Base-by-base conservation (phyloP, 2,888 invertebrate genomes). In the Mongoloraphidia duomilia region DNA sequence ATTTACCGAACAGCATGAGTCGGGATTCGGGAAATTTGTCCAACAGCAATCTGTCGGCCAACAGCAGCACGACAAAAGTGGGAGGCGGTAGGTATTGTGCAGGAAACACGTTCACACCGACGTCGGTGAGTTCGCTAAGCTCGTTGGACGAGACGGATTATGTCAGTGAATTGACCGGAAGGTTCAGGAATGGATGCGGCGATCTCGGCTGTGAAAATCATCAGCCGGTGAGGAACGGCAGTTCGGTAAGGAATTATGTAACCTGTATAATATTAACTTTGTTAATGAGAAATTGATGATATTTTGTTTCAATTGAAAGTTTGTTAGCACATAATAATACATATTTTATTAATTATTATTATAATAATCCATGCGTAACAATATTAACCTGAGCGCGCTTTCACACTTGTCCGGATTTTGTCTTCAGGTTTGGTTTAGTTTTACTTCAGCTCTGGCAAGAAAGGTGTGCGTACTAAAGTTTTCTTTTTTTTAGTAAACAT, bases 111-210 rank as follows among this genome's bases (percentile, higher is more conserved):
- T 65, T 62, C 46, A 66, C 66, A 33, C 66, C 62, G 39, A 69
- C 67, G 55, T 67, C 66, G 5, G 63, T 63, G 8, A 68, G 68
- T 56, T 67, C 67, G 42, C 51, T 69, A 39, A 66, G 67, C 56
- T 68, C 68, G 8, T 58, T 68, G 44, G 69, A 69, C 53, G 69
- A 69, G 50, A 64, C 66, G 8, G 68, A 68, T 58, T 67, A 60
- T 48, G 58, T 58, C 50, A 56, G 54, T 34, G 55, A 57, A 55
- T 53, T 66, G 36, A 59, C 62, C 13, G 63, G 66, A 50, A 63
- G 63, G 52, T 62, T 67, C 55, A 59, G 60, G 49, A 66, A 65
- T 26, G 41, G 39, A 54, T 66, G 65, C 47, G 52, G 55, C 45
- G 48, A 59, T 9, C 59, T 58, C 46, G 53, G 53, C 36, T 55